Conservation (phyloP, 2,113 vertebrate genomes). For the Aleadryas rufinucha region DNA sequence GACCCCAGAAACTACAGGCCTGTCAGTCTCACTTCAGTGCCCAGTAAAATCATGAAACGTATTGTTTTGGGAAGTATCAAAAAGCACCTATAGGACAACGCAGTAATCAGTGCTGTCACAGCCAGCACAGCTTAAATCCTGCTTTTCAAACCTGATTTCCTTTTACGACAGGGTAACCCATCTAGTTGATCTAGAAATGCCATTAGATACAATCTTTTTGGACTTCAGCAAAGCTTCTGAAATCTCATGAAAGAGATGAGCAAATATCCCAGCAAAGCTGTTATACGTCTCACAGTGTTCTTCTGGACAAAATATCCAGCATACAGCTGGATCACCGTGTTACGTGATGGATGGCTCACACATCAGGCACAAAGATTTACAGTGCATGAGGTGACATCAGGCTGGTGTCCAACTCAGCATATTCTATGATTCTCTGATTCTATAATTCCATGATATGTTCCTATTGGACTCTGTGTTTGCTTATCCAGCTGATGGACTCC, state of each 20-base stretch:
- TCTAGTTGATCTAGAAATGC: fast-evolving
- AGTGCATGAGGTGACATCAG: neutral
- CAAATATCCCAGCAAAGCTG: neutral
- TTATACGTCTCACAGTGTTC: neutral
- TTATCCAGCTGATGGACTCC: neutral
- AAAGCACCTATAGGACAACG: neutral
- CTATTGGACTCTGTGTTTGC: neutral
- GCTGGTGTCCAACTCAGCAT: neutral
- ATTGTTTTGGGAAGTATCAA: neutral
- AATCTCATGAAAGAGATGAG: neutral
- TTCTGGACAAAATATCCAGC: neutral
- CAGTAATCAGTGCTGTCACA: neutral
- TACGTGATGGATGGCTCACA: neutral
- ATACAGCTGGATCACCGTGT: neutral
- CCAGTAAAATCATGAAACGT: neutral
- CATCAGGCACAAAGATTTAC: neutral
- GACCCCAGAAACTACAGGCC: neutral
- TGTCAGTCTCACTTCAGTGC: neutral
- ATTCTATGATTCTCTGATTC: neutral
- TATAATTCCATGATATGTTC: neutral
- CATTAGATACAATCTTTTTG: neutral
- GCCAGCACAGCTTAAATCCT: neutral
- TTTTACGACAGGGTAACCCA: fast-evolving
- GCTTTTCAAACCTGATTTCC: neutral
- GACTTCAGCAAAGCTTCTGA: neutral